These are phyloP conservation scores for Piscicola geometra DNA, from an alignment of 2,888 invertebrate species.

Conservation along the genomic window DNA sequence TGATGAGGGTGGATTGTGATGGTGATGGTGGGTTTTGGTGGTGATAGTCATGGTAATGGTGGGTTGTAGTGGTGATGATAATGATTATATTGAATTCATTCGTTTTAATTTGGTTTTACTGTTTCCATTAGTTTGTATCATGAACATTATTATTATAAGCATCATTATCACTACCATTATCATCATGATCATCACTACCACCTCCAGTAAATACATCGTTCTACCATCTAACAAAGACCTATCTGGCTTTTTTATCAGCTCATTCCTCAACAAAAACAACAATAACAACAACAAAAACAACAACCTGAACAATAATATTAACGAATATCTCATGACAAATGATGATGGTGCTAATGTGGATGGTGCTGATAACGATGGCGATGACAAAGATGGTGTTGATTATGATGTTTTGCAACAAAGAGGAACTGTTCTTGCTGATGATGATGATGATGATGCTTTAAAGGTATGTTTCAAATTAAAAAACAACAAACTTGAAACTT, in stretches of 20 bases:
- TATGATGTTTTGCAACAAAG: no score
- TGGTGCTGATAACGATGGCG: background rate
- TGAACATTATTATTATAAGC: no score
- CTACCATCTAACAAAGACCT: slow-evolving; percentile 18
- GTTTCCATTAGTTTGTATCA: no score
- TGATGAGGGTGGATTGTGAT: background rate
- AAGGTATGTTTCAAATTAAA: no score
- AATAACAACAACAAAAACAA: slow-evolving; percentile 7
- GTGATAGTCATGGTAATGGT: no score
- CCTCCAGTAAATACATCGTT: slow-evolving; percentile 22
- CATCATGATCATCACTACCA: background rate
- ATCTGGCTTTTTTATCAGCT: background rate
- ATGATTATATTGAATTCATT: background rate
- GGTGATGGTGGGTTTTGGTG: no score
- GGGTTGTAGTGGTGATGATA: no score
- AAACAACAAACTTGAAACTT: no score
- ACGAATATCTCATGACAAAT: background rate
- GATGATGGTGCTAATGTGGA: background rate
- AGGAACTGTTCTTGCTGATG: no score
- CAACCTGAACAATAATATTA: background rate
- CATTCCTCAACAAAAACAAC: background rate
- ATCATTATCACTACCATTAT: background rate
- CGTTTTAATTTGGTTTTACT: no score
- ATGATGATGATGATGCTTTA: no score
- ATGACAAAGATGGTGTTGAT: no score